Base-by-base conservation (phyloP, 1,140 invertebrate genomes). In the Chrysoperla carnea region DNA sequence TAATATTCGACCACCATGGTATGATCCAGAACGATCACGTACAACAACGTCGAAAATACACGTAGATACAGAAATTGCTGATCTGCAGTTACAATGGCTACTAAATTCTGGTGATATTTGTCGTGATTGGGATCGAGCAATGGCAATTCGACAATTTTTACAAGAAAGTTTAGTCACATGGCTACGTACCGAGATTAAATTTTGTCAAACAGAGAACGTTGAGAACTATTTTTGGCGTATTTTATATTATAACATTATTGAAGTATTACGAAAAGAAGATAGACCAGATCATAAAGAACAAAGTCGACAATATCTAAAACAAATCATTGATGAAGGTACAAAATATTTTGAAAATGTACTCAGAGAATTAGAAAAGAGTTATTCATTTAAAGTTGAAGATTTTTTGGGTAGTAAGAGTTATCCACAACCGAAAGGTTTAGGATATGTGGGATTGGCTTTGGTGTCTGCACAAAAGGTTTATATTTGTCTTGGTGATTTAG, bases 181-280 rank as follows among this genome's bases (percentile, higher is more conserved):
- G 4, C 64, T 94, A 1, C 62, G 81, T 47, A 73, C 77, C 12
- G 86, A 93, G 61, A 72, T 91, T 8, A 88, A 87, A 56, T 87
- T 90, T 55, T 88, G 86, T 51, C 80, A 88, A 54, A 69, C 78
- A 29, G 83, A 90, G 56, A 90, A 92, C 58, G 74, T 91, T 6
- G 90, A 94, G 54, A 80, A 87, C 53, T 75, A 84, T 55, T 77
- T 94, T 56, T 94, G 90, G 90, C 92, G 92, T 59, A 74, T 89
- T 44, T 64, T 88, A 0, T 94, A 86, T 61, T 86, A 94, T 55
- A 88, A 89, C 58, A 77, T 92, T 27, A 90, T 93, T 46, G 88
- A 93, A 61, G 68, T 80, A 41, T 62, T 85, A 48, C 64, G 81
- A 48, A 77, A 86, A 60, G 58, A 66, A 12, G 63, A 68, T 36